Conservation (phyloP, 2,888 invertebrate genomes). For the Chrysolina haemoptera region DNA sequence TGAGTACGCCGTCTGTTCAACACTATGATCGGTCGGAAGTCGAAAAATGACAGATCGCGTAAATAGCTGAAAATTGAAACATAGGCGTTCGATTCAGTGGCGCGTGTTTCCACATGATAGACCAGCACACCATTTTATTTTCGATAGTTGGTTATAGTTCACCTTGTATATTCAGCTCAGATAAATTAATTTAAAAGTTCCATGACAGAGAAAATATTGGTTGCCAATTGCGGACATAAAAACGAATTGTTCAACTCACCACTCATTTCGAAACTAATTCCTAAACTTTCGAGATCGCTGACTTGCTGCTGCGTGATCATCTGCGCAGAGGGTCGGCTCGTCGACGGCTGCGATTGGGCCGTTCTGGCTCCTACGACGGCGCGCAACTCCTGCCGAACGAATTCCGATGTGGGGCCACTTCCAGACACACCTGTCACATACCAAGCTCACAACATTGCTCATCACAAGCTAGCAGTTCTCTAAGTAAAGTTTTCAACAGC, state of each 20-base stretch:
- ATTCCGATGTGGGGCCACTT: constrained; percentile 83
- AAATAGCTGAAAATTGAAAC: no score
- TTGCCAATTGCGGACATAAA: background rate
- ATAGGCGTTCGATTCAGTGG: no score
- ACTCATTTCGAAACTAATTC: constrained; percentile 79
- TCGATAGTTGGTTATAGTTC: no score
- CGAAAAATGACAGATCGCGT: no score
- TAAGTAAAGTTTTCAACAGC: constrained; percentile 27
- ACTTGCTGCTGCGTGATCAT: constrained; percentile 63
- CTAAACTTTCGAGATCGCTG: constrained; percentile 80
- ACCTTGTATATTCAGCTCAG: no score
- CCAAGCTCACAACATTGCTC: constrained; percentile 47
- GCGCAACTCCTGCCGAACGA: constrained; percentile 91
- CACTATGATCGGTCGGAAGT: no score
- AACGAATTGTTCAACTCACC: constrained; percentile 68
- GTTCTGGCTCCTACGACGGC: constrained; percentile 91
- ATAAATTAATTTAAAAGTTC: background rate
- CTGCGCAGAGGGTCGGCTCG: constrained; percentile 56
- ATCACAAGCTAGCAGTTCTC: constrained; percentile 32
- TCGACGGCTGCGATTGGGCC: constrained; percentile 68
- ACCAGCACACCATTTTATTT: no score
- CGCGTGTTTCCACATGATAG: no score
- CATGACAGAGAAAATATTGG: background rate
- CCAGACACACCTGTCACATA: constrained; percentile 71
- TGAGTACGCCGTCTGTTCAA: no score